A percentile compares a stretch with the other conserved stretches of the same genome.
Evolutionary conservation across 1,140 invertebrate species (phyloP).

Genomic region (Drosophila simulans): DNA sequence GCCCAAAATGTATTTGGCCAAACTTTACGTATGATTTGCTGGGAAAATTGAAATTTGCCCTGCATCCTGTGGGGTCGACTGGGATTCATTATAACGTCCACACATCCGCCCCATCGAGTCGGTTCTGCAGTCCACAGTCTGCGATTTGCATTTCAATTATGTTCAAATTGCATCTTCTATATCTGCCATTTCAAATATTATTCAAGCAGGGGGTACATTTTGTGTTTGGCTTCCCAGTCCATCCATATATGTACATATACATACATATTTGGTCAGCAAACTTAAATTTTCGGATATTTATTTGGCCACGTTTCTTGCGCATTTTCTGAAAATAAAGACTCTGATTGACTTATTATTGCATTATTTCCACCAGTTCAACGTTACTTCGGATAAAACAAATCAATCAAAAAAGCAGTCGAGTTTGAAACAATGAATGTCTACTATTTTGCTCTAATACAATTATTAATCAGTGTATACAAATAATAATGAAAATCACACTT

Average conservation of each 20-base stretch:
- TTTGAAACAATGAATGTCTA: no score
- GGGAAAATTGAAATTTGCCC: slow-evolving; percentile 72
- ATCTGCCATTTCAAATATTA: slow-evolving; percentile 6
- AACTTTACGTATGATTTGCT: slow-evolving; percentile 80
- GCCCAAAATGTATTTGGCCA: slow-evolving; percentile 25
- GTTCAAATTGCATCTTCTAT: slow-evolving; percentile 30
- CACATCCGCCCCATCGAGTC: slow-evolving; percentile 31
- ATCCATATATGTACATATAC: not conserved
- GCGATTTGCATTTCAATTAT: slow-evolving; percentile 55
- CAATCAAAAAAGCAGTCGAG: no score
- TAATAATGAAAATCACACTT: no score
- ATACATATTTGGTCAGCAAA: not conserved
- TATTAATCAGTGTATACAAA: no score
- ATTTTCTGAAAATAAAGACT: not conserved
- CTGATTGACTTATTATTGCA: not conserved
- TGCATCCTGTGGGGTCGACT: slow-evolving; percentile 21
- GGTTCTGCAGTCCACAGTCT: slow-evolving; percentile 21
- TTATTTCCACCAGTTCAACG: not conserved
- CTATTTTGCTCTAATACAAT: no score
- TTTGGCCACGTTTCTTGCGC: not conserved
- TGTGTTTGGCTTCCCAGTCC: not conserved
- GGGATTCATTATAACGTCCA: slow-evolving; percentile 52
- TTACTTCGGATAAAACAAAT: not conserved
- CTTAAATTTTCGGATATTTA: not conserved
- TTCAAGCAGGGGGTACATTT: not conserved